A percentile compares a stretch with the other conserved stretches of the same genome.
phyloP scores from a whole-genome alignment of 2,113 vertebrate species.

The Psammodynastes pulverulentus region DNA sequence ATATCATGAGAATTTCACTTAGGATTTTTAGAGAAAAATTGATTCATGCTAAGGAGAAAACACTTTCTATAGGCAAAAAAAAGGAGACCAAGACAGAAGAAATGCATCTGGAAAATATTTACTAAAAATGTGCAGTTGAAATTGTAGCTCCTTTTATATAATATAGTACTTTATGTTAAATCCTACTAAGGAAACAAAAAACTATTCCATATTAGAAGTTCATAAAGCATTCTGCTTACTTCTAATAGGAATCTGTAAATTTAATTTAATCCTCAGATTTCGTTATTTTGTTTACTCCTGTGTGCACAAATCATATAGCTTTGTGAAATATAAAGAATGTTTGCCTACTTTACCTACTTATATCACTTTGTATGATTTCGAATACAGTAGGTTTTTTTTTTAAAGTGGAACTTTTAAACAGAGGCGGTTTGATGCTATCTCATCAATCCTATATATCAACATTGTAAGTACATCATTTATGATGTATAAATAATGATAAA shows the following conservation, averaged over 20 bases:
- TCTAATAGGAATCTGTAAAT: neutral
- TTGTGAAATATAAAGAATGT: neutral
- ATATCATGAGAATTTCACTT: conserved; percentile 26
- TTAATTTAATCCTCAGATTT: neutral
- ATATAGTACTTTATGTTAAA: neutral
- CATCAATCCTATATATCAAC: neutral
- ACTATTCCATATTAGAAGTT: neutral
- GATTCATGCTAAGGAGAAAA: neutral
- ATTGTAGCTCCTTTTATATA: neutral
- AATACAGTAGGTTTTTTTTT: neutral
- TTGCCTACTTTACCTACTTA: neutral
- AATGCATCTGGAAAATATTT: neutral
- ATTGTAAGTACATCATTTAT: neutral
- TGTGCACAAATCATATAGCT: neutral
- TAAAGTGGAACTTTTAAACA: neutral
- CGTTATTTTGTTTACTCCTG: neutral
- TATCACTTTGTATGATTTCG: neutral
- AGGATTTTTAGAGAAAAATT: neutral
- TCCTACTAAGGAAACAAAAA: neutral
- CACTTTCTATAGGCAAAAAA: neutral
- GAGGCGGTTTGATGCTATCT: accelerated
- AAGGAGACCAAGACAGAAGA: neutral
- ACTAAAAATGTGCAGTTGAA: neutral
- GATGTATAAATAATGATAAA: neutral
- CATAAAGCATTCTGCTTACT: neutral